Conservation (phyloP, 2,113 vertebrate species). For the Chascanopsetta lugubris region DNA sequence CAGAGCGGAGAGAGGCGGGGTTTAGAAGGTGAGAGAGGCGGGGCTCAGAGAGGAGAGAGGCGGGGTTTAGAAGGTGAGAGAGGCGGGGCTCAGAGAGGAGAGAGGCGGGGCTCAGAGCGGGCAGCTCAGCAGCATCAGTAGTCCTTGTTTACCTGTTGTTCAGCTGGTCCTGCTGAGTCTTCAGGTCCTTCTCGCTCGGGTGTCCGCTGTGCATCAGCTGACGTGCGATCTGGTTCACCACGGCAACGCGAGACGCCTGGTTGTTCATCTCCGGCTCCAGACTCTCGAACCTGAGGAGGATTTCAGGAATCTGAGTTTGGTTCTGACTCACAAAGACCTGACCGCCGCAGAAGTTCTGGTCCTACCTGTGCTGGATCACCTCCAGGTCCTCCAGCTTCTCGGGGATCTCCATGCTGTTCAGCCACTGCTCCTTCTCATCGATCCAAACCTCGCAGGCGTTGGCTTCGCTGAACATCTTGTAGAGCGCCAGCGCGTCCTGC, state of each 20-base stretch:
- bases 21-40: no score
- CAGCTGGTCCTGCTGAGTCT: slow-evolving; percentile 94
- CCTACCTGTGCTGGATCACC: slow-evolving; percentile 95
- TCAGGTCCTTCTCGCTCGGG: slow-evolving; percentile 93
- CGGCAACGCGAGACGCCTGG: slow-evolving; percentile 94
- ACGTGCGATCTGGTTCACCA: slow-evolving; percentile 96
- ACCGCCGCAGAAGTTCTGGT: fast-evolving
- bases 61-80: no score
- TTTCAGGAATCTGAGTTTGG: neutral
- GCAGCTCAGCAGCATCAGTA: no score
- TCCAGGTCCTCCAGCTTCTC: slow-evolving; percentile 96
- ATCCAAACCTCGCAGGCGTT: slow-evolving; percentile 97
- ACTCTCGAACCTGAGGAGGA: slow-evolving; percentile 89
- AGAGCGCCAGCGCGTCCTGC: slow-evolving; percentile 92
- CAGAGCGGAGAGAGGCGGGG: no score
- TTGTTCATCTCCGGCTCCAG: slow-evolving; percentile 98
- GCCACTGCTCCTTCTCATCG: slow-evolving; percentile 96
- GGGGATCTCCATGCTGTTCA: slow-evolving; percentile 94
- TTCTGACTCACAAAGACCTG: fast-evolving
- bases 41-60: no score
- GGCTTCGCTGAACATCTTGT: slow-evolving; percentile 96
- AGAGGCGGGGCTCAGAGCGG: no score
- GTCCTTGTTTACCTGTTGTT: slow-evolving; percentile 98
- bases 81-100: no score
- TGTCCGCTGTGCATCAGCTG: slow-evolving; percentile 94